Base-by-base conservation (phyloP, 2,113 vertebrate species). In the Sphyrna mokarran region DNA sequence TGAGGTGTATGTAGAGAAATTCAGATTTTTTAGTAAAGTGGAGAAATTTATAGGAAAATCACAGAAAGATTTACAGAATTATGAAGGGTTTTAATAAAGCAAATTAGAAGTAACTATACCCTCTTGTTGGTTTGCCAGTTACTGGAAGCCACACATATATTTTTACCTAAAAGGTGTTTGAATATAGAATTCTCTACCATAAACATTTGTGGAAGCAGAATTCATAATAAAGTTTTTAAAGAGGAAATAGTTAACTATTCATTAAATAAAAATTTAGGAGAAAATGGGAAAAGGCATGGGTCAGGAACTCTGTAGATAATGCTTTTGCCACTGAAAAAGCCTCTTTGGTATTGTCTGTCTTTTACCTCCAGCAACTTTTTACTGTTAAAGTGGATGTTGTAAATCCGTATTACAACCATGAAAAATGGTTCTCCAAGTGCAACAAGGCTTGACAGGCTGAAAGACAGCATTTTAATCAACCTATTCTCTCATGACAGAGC, bases 401-500 rank as follows among this genome's bases (percentile, higher is more conserved):
- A 95, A 72, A 95, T 95, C 68, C 14, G 20, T 40, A 69, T 68
- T 69, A 33, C 63, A 94, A 1, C 63, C 63, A 68, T 68, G 90
- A 43, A 69, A 94, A 94, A 94, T 68, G 33, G 33, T 43, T 70
- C 11, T 95, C 69, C 40, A 72, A 94, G n/a, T 69, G n/a, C n/a
- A 54, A 72, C 93, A 95, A 43, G 37, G 68, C 43, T 95, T 72
- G 23, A 48, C n/a, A 95, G 68, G 68, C 22, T 70, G 40, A 72
- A 95, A 29, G 40, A 95, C 68, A 54, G 93, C 93, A 90, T 72
- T 37, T 95, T 70, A 72, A 95, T 54, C 40, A 95, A 95, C 93
- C 23, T 40, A 6, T 48, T 95, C 69, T 13, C 68, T 95, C 26
- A 95, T 72, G 68, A 72, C 40, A 61, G 26, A 29, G 69, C 43